Percentiles rank a stretch among this genome's conserved stretches.
phyloP scores from a whole-genome alignment of 2,113 vertebrate species.

The Melierax canorus region DNA sequence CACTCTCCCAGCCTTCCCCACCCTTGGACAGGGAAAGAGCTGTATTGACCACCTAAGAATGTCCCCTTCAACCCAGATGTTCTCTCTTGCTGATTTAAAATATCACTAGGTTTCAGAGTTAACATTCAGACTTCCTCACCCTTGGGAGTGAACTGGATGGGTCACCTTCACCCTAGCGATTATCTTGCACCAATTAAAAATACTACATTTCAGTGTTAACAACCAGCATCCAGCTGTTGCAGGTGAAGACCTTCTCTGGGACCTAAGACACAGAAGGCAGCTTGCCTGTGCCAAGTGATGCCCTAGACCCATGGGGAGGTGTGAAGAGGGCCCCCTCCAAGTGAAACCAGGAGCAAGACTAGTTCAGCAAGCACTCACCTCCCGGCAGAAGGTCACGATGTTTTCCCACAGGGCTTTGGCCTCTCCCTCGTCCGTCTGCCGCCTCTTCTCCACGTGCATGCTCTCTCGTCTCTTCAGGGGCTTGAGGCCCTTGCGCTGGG shows the following conservation, averaged over 20 bases:
- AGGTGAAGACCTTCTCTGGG: neutral
- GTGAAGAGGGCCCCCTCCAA: neutral
- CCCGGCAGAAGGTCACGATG: slow-evolving; percentile 93
- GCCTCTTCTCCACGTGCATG: slow-evolving; percentile 90
- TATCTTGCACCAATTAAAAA: neutral
- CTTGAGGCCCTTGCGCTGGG: slow-evolving; percentile 78
- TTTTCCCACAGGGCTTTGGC: slow-evolving; percentile 97
- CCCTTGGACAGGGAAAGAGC: neutral
- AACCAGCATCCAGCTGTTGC: neutral
- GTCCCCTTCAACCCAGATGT: neutral
- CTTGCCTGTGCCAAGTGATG: too few species aligned
- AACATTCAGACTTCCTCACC: neutral
- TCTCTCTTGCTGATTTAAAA: neutral
- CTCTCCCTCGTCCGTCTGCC: slow-evolving; percentile 92
- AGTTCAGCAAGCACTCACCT: slow-evolving; percentile 76
- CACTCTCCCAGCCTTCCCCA: too few species aligned
- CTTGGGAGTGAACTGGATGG: neutral
- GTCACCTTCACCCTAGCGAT: neutral
- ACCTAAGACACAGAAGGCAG: neutral
- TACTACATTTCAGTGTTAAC: neutral
- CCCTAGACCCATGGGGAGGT: rapidly evolving
- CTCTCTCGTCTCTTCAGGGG: slow-evolving; percentile 90
- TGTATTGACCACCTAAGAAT: neutral
- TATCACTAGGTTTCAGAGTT: neutral
- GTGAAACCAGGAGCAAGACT: neutral